These are phyloP conservation scores for Vollenhovia emeryi DNA, from an alignment of 1,140 invertebrate genomes.

Conservation along the genomic window DNA sequence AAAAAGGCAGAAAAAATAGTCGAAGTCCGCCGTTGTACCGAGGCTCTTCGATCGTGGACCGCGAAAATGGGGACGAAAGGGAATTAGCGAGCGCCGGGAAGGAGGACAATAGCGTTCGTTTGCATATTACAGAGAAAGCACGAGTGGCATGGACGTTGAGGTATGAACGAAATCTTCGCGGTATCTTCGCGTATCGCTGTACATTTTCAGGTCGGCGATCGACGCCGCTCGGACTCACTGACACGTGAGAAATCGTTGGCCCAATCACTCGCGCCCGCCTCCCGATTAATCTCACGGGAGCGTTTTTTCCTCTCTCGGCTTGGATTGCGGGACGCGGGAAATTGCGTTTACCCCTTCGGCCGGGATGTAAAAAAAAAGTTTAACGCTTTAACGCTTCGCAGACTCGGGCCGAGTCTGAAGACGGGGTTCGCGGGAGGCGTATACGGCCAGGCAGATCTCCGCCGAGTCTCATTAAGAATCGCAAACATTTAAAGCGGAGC, in stretches of 20 bases:
- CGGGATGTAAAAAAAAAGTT: not conserved
- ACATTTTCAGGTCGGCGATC: not conserved
- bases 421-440: not conserved
- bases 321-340: not conserved
- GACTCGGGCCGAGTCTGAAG: not conserved
- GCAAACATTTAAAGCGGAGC: conserved; percentile 7
- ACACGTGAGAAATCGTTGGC: not conserved
- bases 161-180: not conserved
- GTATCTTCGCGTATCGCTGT: conserved; percentile 16
- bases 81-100: conserved; percentile 12
- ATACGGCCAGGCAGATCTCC: not conserved
- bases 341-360: not conserved
- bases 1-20: not conserved
- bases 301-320: not conserved
- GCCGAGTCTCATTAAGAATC: not conserved
- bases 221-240: conserved; percentile 17
- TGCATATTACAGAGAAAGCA: conserved; percentile 13
- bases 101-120: conserved; percentile 31
- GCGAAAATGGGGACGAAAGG: conserved; percentile 23
- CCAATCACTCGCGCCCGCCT: not conserved
- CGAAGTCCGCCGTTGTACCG: not conserved
- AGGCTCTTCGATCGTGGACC: conserved; percentile 13
- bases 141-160: too few relatives aligned
- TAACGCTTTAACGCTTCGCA: conserved; percentile 19
- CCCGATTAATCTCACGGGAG: not conserved